Evolutionary conservation across 2,797 vertebrate genomes (phyloP).

Genomic region (Zenarchopterus dispar): DNA sequence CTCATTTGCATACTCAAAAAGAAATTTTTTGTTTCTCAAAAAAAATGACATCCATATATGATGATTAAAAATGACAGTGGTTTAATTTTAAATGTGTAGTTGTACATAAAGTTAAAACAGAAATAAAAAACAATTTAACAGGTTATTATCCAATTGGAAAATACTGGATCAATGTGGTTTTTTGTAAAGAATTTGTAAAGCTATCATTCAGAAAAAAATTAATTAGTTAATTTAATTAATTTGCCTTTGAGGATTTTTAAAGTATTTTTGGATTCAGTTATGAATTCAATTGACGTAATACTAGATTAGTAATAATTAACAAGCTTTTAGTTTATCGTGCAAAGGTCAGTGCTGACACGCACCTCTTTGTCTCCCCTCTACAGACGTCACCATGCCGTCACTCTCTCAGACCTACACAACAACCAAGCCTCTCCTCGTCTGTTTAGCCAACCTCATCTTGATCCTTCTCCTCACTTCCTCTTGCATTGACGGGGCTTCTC

Average conservation of each 20-base stretch:
- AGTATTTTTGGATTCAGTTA: constrained; percentile 5
- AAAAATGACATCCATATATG: too few species aligned
- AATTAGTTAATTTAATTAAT: too few species aligned
- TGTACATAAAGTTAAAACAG: too few species aligned
- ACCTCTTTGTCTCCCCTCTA: constrained; percentile 44
- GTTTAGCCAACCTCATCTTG: constrained; percentile 73
- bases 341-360: constrained; percentile 62
- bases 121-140: too few species aligned
- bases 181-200: background rate
- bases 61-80: too few species aligned
- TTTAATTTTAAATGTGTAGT: too few species aligned
- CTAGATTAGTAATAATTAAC: constrained; percentile 19
- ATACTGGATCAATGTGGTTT: background rate
- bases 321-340: constrained; percentile 31
- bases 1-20: too few species aligned
- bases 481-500: constrained; percentile 79
- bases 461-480: constrained; percentile 72
- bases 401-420: constrained; percentile 56
- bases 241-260: too few species aligned
- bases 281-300: constrained; percentile 30
- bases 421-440: constrained; percentile 70
- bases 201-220: constrained; percentile 22
- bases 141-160: too few species aligned
- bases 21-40: too few species aligned
- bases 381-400: constrained; percentile 75